Conservation (phyloP, 2,888 invertebrate species). For the Mechanitis mazaeus region DNA sequence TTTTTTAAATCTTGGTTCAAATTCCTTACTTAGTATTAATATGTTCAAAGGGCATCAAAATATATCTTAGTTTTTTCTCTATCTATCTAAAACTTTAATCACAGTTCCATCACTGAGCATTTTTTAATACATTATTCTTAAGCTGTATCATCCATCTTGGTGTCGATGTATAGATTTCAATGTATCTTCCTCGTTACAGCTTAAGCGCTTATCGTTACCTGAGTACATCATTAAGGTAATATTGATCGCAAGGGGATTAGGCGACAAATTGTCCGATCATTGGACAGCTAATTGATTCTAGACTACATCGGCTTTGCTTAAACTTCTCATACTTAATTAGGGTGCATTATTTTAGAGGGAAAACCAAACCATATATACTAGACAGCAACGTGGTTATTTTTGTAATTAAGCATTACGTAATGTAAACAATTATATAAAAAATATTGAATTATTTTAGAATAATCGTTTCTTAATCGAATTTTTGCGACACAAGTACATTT, state of each 20-base stretch:
- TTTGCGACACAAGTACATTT: not conserved
- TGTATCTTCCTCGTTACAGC: slow-evolving; percentile 33
- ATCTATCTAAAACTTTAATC: slow-evolving; percentile 1
- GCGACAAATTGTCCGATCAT: slow-evolving; percentile 78
- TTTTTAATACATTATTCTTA: slow-evolving; percentile 7
- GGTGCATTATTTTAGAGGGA: slow-evolving; percentile 8
- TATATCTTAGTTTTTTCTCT: not conserved
- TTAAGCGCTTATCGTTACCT: slow-evolving; percentile 43
- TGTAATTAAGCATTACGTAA: not conserved
- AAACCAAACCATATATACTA: not conserved
- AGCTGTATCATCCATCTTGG: slow-evolving; percentile 22
- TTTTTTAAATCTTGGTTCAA: too few relatives aligned
- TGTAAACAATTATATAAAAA: not conserved
- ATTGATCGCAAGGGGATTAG: slow-evolving; percentile 64
- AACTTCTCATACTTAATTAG: slow-evolving; percentile 26
- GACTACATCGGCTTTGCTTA: slow-evolving; percentile 46
- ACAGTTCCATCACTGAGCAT: not conserved
- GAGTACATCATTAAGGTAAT: slow-evolving; percentile 68
- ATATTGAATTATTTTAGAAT: too few relatives aligned
- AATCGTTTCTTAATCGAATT: too few relatives aligned
- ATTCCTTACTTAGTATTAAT: not conserved
- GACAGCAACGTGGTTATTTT: not conserved
- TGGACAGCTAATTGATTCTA: slow-evolving; percentile 77
- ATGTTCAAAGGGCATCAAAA: not conserved
- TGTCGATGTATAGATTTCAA: slow-evolving; percentile 22